These are phyloP conservation scores for Lepidochrysops patricia DNA, from an alignment of 2,888 invertebrate species.

Conservation along the genomic window DNA sequence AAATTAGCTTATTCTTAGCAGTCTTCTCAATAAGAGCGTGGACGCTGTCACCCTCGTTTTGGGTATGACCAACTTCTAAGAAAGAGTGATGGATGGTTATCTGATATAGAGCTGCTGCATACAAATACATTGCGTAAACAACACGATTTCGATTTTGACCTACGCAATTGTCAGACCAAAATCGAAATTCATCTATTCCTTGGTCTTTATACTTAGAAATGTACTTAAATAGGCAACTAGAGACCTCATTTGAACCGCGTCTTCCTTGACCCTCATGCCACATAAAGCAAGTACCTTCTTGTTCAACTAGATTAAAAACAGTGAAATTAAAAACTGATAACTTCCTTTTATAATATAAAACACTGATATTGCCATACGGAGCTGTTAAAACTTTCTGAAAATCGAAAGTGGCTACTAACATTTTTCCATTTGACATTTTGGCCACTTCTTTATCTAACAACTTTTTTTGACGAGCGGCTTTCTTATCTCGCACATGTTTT, in stretches of 20 bases:
- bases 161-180: slow-evolving; percentile 20
- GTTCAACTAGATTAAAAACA: slow-evolving; percentile 14
- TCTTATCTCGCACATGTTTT: slow-evolving; percentile 16
- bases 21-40: slow-evolving; percentile 17
- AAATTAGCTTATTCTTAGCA: slow-evolving; percentile 14
- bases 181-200: slow-evolving; percentile 18
- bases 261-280: slow-evolving; percentile 18
- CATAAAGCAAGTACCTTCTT: slow-evolving; percentile 18
- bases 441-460: slow-evolving; percentile 20
- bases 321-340: slow-evolving; percentile 16
- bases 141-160: slow-evolving; percentile 21
- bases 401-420: slow-evolving; percentile 11
- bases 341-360: slow-evolving; percentile 18
- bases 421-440: background rate
- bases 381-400: slow-evolving; percentile 13
- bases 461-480: slow-evolving; percentile 19
- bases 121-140: slow-evolving; percentile 18
- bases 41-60: no score
- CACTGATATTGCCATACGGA: slow-evolving; percentile 11
- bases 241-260: slow-evolving; percentile 20
- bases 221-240: slow-evolving; percentile 18
- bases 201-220: slow-evolving; percentile 11
- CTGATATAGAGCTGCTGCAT: slow-evolving; percentile 14
- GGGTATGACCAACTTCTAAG: slow-evolving; percentile 21
- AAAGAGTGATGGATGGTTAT: slow-evolving; percentile 19